A percentile compares a stretch with the other conserved stretches of the same genome.
phyloP scores from a whole-genome alignment of 2,113 vertebrate species.

The Azemiops feae region DNA sequence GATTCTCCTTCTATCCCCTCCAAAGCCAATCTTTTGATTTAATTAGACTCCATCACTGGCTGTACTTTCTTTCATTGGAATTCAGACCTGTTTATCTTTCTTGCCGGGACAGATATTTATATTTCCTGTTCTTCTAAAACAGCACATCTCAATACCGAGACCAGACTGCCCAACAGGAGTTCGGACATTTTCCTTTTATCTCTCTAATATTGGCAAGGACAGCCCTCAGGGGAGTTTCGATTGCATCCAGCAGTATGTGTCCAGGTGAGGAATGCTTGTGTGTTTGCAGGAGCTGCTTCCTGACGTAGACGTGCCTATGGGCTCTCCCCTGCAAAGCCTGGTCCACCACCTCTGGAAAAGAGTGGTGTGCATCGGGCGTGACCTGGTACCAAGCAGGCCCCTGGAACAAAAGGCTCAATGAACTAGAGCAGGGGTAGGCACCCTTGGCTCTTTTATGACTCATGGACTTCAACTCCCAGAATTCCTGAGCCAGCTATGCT shows the following conservation, averaged over 20 bases:
- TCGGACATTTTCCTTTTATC: slow-evolving; percentile 88
- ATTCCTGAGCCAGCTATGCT: too few relatives aligned
- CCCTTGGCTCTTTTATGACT: too few relatives aligned
- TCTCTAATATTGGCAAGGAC: slow-evolving; percentile 93
- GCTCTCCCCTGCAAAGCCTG: background rate
- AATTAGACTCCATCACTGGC: background rate
- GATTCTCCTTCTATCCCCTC: background rate
- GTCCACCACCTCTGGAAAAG: background rate
- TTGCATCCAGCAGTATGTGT: slow-evolving; percentile 94
- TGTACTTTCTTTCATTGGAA: background rate
- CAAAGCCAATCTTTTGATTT: background rate
- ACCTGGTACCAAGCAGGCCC: background rate
- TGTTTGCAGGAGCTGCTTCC: background rate
- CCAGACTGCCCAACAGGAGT: slow-evolving; percentile 78
- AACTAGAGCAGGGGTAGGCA: too few relatives aligned
- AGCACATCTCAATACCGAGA: slow-evolving; percentile 91
- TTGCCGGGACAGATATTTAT: background rate
- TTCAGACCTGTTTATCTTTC: background rate
- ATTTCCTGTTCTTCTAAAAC: slow-evolving; percentile 33
- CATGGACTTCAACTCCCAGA: too few relatives aligned
- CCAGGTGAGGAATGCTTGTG: slow-evolving; percentile 79
- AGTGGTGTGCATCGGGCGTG: background rate
- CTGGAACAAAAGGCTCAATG: background rate
- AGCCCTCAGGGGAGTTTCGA: slow-evolving; percentile 96
- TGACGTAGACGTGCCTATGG: background rate